Base-by-base conservation (phyloP, 2,888 invertebrate genomes). In the Diploptera punctata region DNA sequence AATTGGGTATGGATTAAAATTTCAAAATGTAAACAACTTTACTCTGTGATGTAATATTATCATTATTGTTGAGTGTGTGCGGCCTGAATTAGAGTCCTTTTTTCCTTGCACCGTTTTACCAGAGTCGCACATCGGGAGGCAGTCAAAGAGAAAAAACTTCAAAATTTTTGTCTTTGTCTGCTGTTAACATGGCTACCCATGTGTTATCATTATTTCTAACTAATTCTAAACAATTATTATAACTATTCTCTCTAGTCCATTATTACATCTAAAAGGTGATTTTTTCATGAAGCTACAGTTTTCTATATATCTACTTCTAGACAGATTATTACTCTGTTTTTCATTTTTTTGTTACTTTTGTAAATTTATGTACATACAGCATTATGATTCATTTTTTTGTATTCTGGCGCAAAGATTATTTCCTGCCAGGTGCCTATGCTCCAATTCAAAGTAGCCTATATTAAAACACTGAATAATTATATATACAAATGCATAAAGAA, bases 401-500 rank as follows among this genome's bases (percentile, higher is more conserved):
- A 16, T 44, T 65, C 26, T 69, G 60, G 57, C 54, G 69, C 26
- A 38, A 33, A 60, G 19, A 44, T 33, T 38, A 33, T 69, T 69
- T 54, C 38, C 54, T 44, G 54, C 43, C 69, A 69, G 57, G 21
- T 69, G 54, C 57, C 65, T 26, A 47, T 38, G 47, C 44, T 65
- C 38, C 65, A 24, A 60, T 61, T 62, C 21, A 43, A 52, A 21
- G 24, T 69, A 68, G 57, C 47, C 47, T 65, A 74, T 80, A 81
- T 79, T 80, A 81, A 82, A 82, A 82, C 80, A 81, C 81, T 65
- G 80, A 80, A 82, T 82, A 81, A 81, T 81, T 82, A 70, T 76
- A 82, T 82, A 80, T 82, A 82, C 82, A 82, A 81, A 82, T 82
- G 80, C 81, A 80, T 81, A 81, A 82, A 82, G 81, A 80, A 80